These are phyloP conservation scores for Sebastes steindachneri DNA, from an alignment of 2,797 vertebrate genomes.

Conservation along the genomic window DNA sequence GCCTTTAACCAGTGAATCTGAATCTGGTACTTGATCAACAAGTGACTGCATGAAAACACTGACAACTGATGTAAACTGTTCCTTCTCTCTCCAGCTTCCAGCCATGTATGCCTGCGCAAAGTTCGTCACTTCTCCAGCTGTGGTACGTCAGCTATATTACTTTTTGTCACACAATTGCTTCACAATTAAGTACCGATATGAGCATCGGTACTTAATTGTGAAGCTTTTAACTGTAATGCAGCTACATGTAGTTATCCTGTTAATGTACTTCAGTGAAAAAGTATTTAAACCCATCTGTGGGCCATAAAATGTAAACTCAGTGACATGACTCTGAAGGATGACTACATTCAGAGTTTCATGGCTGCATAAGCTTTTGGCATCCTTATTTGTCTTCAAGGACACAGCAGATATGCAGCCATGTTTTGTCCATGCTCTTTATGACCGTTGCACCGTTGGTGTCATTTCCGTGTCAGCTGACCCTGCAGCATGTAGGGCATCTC, in stretches of 20 bases:
- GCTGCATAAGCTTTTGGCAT: background rate
- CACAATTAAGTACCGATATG: background rate
- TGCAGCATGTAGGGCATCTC: constrained; percentile 19
- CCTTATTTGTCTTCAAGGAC: constrained; percentile 5
- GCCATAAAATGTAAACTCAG: background rate
- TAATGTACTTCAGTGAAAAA: background rate
- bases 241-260: background rate
- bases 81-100: constrained; percentile 66
- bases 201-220: no score
- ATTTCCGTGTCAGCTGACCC: constrained; percentile 31
- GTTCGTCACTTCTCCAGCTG: constrained; percentile 82
- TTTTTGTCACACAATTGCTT: no score
- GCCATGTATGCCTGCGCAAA: constrained; percentile 86
- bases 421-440: background rate
- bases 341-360: background rate
- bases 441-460: background rate
- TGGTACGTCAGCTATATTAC: constrained; percentile 72
- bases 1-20: background rate
- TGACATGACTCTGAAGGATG: background rate
- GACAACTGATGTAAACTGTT: background rate
- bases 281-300: background rate
- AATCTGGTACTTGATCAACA: background rate
- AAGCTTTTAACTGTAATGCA: background rate
- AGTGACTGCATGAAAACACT: background rate
- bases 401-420: background rate